Evolutionary conservation across 2,113 vertebrate species (phyloP).

Genomic region (Pyxicephalus adspersus): DNA sequence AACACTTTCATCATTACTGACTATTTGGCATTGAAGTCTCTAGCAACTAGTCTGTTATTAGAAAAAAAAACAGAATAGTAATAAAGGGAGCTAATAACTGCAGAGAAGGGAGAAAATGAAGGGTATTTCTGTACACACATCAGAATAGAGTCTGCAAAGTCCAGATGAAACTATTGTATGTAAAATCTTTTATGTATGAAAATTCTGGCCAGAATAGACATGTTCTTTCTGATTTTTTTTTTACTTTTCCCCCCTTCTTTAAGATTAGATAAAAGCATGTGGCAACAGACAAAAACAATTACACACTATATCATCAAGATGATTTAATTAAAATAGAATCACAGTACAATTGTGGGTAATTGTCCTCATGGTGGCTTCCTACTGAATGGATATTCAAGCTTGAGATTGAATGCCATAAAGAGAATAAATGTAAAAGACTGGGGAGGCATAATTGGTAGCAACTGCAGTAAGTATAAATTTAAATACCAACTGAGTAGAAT

Average conservation of each 20-base stretch:
- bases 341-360: constrained; percentile 50
- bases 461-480: constrained; percentile 53
- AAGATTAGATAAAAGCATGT: constrained; percentile 37
- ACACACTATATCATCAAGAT: constrained; percentile 48
- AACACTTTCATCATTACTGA: too few relatives aligned
- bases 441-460: constrained; percentile 51
- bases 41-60: too few relatives aligned
- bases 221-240: neutral
- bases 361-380: constrained; percentile 52
- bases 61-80: too few relatives aligned
- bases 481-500: constrained; percentile 50
- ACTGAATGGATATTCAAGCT: constrained; percentile 54
- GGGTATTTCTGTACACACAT: too few relatives aligned
- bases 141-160: too few relatives aligned
- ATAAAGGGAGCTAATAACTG: too few relatives aligned
- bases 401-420: constrained; percentile 51
- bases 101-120: too few relatives aligned
- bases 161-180: too few relatives aligned
- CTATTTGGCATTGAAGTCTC: too few relatives aligned
- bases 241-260: neutral
- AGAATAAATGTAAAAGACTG: constrained; percentile 42
- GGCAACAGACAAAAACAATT: constrained; percentile 51
- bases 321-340: constrained; percentile 53
- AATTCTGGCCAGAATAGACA: constrained; percentile 8
- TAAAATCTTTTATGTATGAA: neutral